Conservation (phyloP, 2,888 invertebrate species). For the Gymnoscelis rufifasciata region DNA sequence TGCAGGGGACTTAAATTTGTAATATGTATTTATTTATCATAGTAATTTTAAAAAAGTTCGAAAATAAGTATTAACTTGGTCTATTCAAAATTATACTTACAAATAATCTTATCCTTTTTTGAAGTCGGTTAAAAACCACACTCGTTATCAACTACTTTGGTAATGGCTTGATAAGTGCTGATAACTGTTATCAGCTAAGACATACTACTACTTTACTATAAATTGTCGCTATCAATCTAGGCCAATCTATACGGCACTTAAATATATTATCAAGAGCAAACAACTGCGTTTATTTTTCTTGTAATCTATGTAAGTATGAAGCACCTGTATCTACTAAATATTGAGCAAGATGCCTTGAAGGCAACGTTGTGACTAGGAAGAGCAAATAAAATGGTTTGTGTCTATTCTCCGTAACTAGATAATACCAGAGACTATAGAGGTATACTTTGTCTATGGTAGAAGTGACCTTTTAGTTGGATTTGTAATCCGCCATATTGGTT, state of each 20-base stretch:
- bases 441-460: too few species aligned
- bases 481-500: too few species aligned
- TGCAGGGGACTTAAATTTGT: too few species aligned
- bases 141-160: constrained; percentile 2
- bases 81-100: too few species aligned
- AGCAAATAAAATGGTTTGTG: too few species aligned
- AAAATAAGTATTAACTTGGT: too few species aligned
- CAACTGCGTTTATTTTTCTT: constrained; percentile 34
- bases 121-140: not conserved
- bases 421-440: too few species aligned
- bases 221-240: constrained; percentile 60
- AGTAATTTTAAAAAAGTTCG: too few species aligned
- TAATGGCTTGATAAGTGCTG: constrained; percentile 31
- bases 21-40: too few species aligned
- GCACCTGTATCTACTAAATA: constrained; percentile 27
- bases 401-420: too few species aligned
- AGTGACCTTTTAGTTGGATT: too few species aligned
- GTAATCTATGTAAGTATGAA: constrained; percentile 33
- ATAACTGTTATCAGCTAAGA: constrained; percentile 51
- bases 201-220: constrained; percentile 43
- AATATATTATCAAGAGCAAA: constrained; percentile 42
- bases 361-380: constrained; percentile 2
- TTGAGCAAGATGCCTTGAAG: constrained; percentile 11
- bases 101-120: not conserved
- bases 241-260: constrained; percentile 53